phyloP scores from a whole-genome alignment of 2,888 invertebrate species.

The Ephialtes manifestator region DNA sequence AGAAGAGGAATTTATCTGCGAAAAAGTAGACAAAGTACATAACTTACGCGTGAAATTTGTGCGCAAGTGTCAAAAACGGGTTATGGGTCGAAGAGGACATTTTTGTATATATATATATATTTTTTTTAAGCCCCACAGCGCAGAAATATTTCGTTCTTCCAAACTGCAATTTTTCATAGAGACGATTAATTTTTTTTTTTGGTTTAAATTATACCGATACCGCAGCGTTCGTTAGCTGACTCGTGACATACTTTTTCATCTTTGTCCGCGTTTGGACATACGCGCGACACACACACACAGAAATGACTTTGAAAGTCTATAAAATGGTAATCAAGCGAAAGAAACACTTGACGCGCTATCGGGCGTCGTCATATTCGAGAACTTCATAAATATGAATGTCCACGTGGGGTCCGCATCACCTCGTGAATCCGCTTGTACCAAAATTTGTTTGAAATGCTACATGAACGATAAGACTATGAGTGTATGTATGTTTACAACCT shows the following conservation, averaged over 20 bases:
- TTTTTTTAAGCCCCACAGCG: neutral
- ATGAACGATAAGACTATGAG: too few species aligned
- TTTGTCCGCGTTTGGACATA: neutral
- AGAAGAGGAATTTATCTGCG: neutral
- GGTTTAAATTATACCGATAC: neutral
- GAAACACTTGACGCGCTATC: constrained; percentile 2
- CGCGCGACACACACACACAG: neutral
- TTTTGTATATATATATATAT: neutral
- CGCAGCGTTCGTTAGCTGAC: neutral
- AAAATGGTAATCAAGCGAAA: constrained; percentile 31
- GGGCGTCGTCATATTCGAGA: neutral
- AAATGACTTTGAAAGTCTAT: constrained; percentile 22
- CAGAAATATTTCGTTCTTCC: neutral
- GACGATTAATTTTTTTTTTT: neutral
- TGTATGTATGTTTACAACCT: too few species aligned
- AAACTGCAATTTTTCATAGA: neutral
- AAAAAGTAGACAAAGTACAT: neutral
- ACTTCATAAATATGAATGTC: constrained; percentile 40
- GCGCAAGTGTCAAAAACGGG: neutral
- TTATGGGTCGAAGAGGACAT: neutral
- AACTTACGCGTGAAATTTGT: neutral
- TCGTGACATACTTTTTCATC: neutral
- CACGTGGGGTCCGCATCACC: neutral
- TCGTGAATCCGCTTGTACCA: neutral
- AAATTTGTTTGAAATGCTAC: too few species aligned